Conservation (phyloP, 1,140 invertebrate genomes). For the Rhizoglyphus robini region DNA sequence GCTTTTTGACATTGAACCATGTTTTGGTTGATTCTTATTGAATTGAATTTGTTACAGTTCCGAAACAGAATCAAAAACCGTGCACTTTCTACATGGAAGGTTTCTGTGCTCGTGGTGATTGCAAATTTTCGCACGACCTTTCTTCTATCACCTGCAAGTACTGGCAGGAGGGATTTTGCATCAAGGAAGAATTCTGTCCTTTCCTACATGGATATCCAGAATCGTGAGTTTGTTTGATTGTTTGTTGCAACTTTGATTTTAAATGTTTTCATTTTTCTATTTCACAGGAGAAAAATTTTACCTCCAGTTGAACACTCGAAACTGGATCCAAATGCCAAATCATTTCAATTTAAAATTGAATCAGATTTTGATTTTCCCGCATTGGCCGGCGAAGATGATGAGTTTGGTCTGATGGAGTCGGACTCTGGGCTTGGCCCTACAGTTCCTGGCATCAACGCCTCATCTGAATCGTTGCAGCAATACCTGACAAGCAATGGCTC, state of each 20-base stretch:
- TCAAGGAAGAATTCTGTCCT: slow-evolving; percentile 39
- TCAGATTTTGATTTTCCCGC: slow-evolving; percentile 26
- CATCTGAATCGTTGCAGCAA: background rate
- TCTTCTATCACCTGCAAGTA: slow-evolving; percentile 40
- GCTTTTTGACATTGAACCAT: background rate
- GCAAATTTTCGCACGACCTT: slow-evolving; percentile 42
- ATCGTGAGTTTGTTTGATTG: slow-evolving; percentile 8
- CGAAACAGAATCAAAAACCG: slow-evolving; percentile 31
- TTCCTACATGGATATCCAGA: slow-evolving; percentile 38
- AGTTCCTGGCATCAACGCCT: background rate
- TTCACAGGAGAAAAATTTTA: background rate
- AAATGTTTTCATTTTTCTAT: background rate
- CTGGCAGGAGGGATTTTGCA: slow-evolving; percentile 36
- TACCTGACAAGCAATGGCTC: background rate
- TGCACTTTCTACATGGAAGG: slow-evolving; percentile 42
- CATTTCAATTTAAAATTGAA: slow-evolving; percentile 18
- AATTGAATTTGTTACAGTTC: slow-evolving; percentile 17
- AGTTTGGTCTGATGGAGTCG: background rate
- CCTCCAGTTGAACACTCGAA: background rate
- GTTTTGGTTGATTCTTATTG: background rate
- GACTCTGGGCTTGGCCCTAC: background rate
- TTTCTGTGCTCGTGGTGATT: slow-evolving; percentile 36
- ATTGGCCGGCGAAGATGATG: background rate
- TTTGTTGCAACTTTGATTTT: background rate
- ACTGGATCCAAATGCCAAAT: slow-evolving; percentile 3